Percentiles rank a stretch among this genome's conserved stretches.
Evolutionary conservation across 2,888 invertebrate genomes (phyloP).

Genomic region (Pegoplata infirma): DNA sequence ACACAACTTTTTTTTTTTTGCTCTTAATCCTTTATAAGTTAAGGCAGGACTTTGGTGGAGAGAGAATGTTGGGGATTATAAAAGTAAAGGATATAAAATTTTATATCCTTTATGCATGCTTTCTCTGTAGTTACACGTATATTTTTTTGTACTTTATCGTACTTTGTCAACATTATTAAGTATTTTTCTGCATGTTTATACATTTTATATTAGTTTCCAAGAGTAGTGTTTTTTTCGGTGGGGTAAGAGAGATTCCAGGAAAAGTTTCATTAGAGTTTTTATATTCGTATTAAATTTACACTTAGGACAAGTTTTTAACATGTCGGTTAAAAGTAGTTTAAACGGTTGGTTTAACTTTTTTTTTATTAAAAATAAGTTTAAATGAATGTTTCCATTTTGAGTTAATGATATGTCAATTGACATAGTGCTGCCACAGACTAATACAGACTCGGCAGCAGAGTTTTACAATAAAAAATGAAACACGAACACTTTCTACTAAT

Average conservation of each 20-base stretch:
- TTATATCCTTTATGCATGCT: conserved; percentile 3
- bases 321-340: too few species aligned
- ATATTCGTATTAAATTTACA: background rate
- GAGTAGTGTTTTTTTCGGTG: background rate
- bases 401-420: too few species aligned
- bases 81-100: conserved; percentile 11
- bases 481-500: too few species aligned
- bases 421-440: too few species aligned
- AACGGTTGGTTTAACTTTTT: too few species aligned
- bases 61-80: background rate
- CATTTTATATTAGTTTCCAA: background rate
- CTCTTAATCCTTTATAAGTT: conserved; percentile 27
- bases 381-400: too few species aligned
- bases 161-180: conserved; percentile 6
- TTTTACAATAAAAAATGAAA: too few species aligned
- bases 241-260: background rate
- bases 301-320: background rate
- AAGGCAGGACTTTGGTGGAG: background rate
- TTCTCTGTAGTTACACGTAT: conserved; percentile 2
- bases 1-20: conserved; percentile 1
- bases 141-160: background rate
- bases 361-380: too few species aligned
- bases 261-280: conserved; percentile 14
- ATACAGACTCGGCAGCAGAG: too few species aligned
- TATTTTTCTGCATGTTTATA: conserved; percentile 9